These are phyloP conservation scores for Apteryx owenii DNA, from an alignment of 2,113 vertebrate species.

Conservation along the genomic window DNA sequence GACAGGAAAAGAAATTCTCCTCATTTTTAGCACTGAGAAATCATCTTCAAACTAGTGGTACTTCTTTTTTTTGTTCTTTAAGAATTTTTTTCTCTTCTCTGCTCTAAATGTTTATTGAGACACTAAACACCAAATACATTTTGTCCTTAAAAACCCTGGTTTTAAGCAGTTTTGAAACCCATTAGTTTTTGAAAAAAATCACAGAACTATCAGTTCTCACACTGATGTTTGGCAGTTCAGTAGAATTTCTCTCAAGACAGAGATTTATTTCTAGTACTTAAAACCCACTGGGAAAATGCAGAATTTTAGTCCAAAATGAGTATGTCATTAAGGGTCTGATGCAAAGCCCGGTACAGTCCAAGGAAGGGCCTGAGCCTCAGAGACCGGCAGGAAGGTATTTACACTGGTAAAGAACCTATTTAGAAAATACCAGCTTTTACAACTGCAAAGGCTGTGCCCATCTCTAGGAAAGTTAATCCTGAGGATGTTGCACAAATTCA, in stretches of 20 bases:
- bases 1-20: neutral
- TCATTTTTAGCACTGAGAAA: neutral
- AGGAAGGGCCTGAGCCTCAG: neutral
- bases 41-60: neutral
- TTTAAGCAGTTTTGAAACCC: neutral
- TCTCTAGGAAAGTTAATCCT: neutral
- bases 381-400: neutral
- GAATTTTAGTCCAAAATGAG: neutral
- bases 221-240: neutral
- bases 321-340: neutral
- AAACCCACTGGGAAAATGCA: neutral
- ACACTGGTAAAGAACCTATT: neutral
- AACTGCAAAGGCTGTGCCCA: neutral
- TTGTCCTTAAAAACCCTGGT: neutral
- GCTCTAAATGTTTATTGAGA: neutral
- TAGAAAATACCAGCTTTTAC: neutral
- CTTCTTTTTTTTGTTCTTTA: neutral
- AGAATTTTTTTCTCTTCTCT: neutral
- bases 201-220: neutral
- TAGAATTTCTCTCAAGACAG: neutral
- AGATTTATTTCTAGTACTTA: neutral
- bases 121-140: neutral
- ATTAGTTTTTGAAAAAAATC: neutral
- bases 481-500: neutral
- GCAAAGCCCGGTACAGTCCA: neutral